These are phyloP conservation scores for Emydoidea blandingii DNA, from an alignment of 2,797 vertebrate genomes.

Conservation along the genomic window DNA sequence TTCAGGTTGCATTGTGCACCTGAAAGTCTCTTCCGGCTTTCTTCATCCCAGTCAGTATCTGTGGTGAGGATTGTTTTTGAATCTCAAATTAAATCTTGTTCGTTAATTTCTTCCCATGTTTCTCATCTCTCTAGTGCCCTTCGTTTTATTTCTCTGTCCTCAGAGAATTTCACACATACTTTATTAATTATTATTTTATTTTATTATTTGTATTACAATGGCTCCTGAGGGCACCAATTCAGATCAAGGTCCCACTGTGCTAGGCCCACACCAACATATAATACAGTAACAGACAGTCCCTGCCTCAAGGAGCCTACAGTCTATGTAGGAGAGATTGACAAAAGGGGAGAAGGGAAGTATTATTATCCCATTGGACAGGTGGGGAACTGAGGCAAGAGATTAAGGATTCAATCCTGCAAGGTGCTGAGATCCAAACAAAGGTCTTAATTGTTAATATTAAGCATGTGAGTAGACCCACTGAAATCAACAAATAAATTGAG, in stretches of 20 bases:
- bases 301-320: background rate
- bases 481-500: background rate
- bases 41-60: background rate
- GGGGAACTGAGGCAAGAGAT: background rate
- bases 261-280: no score
- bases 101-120: background rate
- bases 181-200: slow-evolving; percentile 8
- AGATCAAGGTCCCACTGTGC: background rate
- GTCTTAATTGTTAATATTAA: background rate
- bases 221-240: background rate
- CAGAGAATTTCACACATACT: background rate
- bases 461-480: background rate
- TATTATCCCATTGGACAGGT: background rate
- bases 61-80: background rate
- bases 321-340: background rate
- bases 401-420: background rate
- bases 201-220: background rate
- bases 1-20: background rate
- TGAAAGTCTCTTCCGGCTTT: background rate
- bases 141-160: background rate
- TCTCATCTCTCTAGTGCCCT: background rate
- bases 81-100: background rate
- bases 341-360: background rate
- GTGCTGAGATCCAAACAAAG: background rate
- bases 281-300: background rate